Percentiles rank a stretch among this genome's conserved stretches.
Conservation (phyloP, 2,888 invertebrate genomes). For the Drosophila sordidapex region DNA sequence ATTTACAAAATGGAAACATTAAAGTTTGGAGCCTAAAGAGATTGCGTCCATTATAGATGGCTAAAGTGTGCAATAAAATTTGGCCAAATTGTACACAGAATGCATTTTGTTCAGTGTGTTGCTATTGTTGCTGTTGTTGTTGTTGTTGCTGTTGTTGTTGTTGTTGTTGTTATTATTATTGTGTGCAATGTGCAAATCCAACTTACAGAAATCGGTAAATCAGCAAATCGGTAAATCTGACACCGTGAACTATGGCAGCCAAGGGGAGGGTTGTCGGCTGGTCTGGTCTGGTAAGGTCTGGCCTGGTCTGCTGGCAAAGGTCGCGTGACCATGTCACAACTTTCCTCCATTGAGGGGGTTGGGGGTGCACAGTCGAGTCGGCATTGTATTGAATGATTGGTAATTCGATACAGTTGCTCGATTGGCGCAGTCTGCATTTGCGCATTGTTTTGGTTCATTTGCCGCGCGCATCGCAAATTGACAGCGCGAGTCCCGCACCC, state of each 20-base stretch:
- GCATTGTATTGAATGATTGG: slow-evolving; percentile 76
- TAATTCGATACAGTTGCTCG: slow-evolving; percentile 81
- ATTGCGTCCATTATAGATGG: background rate
- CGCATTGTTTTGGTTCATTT: slow-evolving; percentile 76
- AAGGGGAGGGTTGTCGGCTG: background rate
- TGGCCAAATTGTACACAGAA: background rate
- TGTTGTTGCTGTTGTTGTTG: background rate
- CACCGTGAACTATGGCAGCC: slow-evolving; percentile 57
- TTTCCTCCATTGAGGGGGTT: slow-evolving; percentile 22
- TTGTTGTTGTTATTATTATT: background rate
- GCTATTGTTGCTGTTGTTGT: too few species aligned
- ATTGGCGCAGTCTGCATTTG: slow-evolving; percentile 49
- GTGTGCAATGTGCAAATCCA: slow-evolving; percentile 44
- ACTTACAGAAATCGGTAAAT: slow-evolving; percentile 28
- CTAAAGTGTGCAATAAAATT: background rate
- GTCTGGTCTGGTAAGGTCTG: background rate
- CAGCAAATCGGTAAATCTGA: slow-evolving; percentile 51
- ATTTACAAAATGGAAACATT: background rate
- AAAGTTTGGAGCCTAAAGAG: background rate
- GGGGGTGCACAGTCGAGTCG: slow-evolving; percentile 3
- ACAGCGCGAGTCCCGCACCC: slow-evolving; percentile 36
- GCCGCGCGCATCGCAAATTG: slow-evolving; percentile 80
- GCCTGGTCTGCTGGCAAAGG: slow-evolving; percentile 22
- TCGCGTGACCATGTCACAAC: slow-evolving; percentile 72
- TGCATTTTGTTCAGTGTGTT: background rate